Evolutionary conservation across 2,113 vertebrate genomes (phyloP).

Genomic region (Myotis davidii): DNA sequence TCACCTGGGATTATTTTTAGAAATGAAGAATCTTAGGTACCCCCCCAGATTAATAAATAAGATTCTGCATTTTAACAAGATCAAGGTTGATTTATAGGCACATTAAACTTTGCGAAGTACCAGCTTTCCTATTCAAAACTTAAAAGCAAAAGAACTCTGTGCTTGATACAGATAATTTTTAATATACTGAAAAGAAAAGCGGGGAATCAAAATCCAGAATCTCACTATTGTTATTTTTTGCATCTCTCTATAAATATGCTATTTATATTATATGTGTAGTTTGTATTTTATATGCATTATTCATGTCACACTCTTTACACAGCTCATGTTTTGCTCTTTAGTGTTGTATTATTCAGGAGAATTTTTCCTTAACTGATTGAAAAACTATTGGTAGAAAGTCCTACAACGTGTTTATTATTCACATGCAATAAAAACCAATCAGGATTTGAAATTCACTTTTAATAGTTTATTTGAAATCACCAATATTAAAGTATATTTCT

Average conservation of each 20-base stretch:
- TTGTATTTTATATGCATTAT: not conserved
- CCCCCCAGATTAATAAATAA: not conserved
- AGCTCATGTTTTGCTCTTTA: not conserved
- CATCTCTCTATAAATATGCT: not conserved
- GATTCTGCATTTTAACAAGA: slow-evolving; percentile 44
- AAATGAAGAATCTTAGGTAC: not conserved
- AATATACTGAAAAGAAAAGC: not conserved
- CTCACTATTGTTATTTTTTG: not conserved
- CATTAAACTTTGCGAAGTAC: not conserved
- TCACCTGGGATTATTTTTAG: not conserved
- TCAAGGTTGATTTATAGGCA: not conserved
- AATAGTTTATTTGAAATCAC: slow-evolving; percentile 41
- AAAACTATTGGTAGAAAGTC: not conserved
- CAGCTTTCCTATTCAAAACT: not conserved
- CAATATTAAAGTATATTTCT: not conserved
- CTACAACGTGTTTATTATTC: slow-evolving; percentile 1
- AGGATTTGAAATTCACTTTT: slow-evolving; percentile 6
- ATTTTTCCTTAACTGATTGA: not conserved
- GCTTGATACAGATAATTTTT: not conserved
- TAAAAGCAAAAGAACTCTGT: not conserved
- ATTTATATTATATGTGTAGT: not conserved
- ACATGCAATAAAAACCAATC: not conserved
- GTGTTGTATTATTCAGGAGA: not conserved
- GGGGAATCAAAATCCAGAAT: not conserved
- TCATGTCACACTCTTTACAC: not conserved